phyloP scores from a whole-genome alignment of 2,888 invertebrate genomes.

The Hirtodrosophila duncani region DNA sequence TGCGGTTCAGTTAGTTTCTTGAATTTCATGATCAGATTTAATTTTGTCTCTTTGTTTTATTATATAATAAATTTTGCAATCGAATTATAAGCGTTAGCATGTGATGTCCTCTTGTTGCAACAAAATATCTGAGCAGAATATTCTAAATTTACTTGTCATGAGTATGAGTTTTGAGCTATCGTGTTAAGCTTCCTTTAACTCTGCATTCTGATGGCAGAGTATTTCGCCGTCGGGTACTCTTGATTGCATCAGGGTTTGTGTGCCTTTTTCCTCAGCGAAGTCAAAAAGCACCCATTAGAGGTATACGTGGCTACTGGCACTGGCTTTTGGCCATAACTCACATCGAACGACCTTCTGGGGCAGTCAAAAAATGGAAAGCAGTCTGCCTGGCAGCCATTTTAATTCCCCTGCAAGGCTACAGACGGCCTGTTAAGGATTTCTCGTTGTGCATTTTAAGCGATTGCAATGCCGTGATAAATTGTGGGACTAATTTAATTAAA shows the following conservation, averaged over 20 bases:
- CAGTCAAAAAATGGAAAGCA: constrained; percentile 11
- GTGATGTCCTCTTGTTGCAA: too few relatives aligned
- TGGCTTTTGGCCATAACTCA: constrained; percentile 65
- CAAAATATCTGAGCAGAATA: too few relatives aligned
- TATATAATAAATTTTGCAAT: too few relatives aligned
- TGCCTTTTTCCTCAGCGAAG: constrained; percentile 10
- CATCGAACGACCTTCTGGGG: constrained; percentile 59
- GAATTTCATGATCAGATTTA: too few relatives aligned
- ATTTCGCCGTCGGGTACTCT: too few relatives aligned
- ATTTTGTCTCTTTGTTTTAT: too few relatives aligned
- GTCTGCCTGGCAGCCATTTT: constrained; percentile 52
- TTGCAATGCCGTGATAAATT: constrained; percentile 68
- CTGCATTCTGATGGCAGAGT: too few relatives aligned
- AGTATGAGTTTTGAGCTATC: too few relatives aligned
- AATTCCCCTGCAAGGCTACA: constrained; percentile 62
- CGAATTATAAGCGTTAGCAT: too few relatives aligned
- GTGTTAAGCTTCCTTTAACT: too few relatives aligned
- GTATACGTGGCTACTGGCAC: constrained; percentile 49
- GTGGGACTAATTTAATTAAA: constrained; percentile 71
- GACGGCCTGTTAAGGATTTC: constrained; percentile 51
- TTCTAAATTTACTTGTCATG: too few relatives aligned
- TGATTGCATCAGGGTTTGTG: constrained; percentile 8
- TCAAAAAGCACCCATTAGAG: constrained; percentile 54
- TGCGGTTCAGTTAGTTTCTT: too few relatives aligned
- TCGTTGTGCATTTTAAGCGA: constrained; percentile 65